These are phyloP conservation scores for Lasioglossum malachurum DNA, from an alignment of 2,888 invertebrate species.

Conservation along the genomic window DNA sequence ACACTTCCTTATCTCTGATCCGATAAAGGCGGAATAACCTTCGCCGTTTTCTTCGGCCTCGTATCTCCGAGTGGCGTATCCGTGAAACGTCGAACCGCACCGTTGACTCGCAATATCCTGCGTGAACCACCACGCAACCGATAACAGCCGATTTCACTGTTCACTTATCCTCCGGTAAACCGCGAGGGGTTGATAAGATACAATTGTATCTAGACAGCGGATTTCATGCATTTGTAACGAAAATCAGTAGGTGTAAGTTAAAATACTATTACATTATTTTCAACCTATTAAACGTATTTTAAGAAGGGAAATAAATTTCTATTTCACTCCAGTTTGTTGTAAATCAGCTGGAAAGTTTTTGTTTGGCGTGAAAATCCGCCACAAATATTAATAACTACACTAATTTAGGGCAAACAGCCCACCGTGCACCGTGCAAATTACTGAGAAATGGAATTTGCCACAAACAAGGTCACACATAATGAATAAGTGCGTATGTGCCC, in stretches of 20 bases:
- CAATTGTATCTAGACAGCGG: neutral
- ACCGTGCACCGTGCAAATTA: neutral
- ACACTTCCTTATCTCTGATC: conserved; percentile 11
- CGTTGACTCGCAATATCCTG: conserved; percentile 24
- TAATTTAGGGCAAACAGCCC: too few species aligned
- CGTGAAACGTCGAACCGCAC: neutral
- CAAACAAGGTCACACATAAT: too few species aligned
- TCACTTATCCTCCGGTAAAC: conserved; percentile 28
- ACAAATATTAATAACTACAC: too few species aligned
- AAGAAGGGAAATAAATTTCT: too few species aligned
- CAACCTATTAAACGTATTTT: too few species aligned
- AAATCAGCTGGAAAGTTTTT: too few species aligned
- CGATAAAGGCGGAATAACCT: conserved; percentile 3
- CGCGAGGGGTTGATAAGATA: conserved; percentile 40
- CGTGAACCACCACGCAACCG: conserved; percentile 13
- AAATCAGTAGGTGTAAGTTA: too few species aligned
- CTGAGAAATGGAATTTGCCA: neutral
- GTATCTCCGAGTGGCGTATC: neutral
- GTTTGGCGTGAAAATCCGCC: too few species aligned
- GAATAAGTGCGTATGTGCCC: too few species aligned
- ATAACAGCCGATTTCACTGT: conserved; percentile 41
- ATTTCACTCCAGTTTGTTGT: too few species aligned
- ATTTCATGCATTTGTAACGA: too few species aligned
- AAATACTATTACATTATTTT: too few species aligned
- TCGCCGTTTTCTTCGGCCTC: neutral